These are phyloP conservation scores for Elachura formosa DNA, from an alignment of 2,113 vertebrate species.

Conservation along the genomic window DNA sequence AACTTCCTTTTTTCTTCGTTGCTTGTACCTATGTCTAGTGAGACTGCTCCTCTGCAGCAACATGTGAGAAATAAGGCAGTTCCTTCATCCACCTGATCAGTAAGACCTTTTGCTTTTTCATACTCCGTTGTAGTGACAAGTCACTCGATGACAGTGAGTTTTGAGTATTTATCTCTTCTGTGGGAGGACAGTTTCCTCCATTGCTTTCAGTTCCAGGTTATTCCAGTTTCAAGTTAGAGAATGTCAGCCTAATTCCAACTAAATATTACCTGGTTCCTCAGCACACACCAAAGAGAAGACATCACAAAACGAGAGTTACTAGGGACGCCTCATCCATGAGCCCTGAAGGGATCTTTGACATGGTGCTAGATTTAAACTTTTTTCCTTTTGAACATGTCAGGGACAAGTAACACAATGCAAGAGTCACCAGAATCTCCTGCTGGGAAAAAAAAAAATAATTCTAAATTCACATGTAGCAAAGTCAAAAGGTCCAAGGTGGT, in stretches of 20 bases:
- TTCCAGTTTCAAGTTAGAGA: neutral
- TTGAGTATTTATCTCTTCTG: neutral
- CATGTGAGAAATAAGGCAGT: neutral
- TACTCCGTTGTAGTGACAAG: neutral
- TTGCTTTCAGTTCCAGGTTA: neutral
- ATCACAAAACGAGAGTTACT: neutral
- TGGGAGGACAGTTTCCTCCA: neutral
- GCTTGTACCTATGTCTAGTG: neutral
- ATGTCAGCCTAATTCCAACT: neutral
- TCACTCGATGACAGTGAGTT: neutral
- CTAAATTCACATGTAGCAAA: neutral
- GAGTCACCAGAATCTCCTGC: neutral
- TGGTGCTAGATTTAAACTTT: neutral
- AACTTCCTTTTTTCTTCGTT: neutral
- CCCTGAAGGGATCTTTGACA: neutral
- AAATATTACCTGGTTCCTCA: neutral
- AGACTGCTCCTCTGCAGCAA: neutral
- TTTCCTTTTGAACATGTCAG: neutral
- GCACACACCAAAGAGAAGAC: neutral
- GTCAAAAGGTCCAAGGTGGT: neutral
- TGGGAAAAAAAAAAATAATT: neutral
- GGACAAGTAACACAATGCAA: neutral
- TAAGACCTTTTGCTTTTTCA: neutral
- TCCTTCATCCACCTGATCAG: neutral
- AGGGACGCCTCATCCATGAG: neutral